Percentiles rank a stretch among this genome's conserved stretches.
These are phyloP conservation scores for Melanophora roralis DNA, from an alignment of 2,888 invertebrate species.

Conservation along the genomic window DNA sequence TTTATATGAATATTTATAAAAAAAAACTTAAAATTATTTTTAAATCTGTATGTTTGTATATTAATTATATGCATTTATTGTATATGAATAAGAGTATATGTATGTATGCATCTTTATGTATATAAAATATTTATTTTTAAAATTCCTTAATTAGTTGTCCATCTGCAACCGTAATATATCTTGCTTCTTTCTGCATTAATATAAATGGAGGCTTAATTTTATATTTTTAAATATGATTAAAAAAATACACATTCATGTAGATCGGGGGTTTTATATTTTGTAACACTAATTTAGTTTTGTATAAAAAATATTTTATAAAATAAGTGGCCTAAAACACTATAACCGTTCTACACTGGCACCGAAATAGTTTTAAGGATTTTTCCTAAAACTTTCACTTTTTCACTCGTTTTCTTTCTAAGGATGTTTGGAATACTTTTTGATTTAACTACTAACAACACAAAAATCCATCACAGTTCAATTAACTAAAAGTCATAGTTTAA, in stretches of 20 bases:
- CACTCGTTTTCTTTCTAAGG: no score
- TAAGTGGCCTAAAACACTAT: slow-evolving; percentile 7
- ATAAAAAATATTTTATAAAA: slow-evolving; percentile 27
- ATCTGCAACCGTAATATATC: not conserved
- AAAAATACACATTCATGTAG: slow-evolving; percentile 17
- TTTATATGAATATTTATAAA: not conserved
- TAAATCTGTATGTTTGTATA: slow-evolving; percentile 31
- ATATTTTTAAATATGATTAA: slow-evolving; percentile 22
- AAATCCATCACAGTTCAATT: slow-evolving; percentile 49
- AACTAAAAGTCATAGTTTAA: slow-evolving; percentile 5
- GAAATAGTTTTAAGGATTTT: slow-evolving; percentile 15
- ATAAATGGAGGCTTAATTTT: slow-evolving; percentile 27
- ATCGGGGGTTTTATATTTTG: slow-evolving; percentile 1
- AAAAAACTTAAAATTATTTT: not conserved
- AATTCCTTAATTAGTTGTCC: no score
- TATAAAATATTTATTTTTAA: not conserved
- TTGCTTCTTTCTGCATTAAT: slow-evolving; percentile 16
- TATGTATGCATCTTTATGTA: not conserved
- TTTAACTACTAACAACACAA: slow-evolving; percentile 10
- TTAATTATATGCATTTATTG: not conserved
- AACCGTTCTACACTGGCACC: slow-evolving; percentile 33
- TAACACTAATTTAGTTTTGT: not conserved
- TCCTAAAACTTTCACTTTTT: slow-evolving; percentile 8
- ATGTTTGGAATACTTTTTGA: slow-evolving; percentile 8
- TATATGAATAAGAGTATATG: slow-evolving; percentile 40